These are phyloP conservation scores for Nibea albiflora DNA, from an alignment of 2,113 vertebrate genomes.

Conservation along the genomic window DNA sequence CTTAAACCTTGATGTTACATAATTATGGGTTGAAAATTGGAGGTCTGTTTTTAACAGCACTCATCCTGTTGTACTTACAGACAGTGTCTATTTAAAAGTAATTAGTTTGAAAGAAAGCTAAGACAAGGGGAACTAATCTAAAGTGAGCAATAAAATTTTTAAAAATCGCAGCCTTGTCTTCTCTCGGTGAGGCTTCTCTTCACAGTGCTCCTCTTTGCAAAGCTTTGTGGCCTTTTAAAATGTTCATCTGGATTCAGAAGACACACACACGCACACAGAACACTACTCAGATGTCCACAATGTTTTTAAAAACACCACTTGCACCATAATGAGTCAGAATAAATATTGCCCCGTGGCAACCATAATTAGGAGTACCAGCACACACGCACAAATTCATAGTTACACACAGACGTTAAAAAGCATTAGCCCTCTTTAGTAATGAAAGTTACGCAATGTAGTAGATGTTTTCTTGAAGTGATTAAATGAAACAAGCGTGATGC, in stretches of 20 bases:
- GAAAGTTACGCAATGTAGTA: conserved; percentile 18
- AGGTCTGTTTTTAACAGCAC: background rate
- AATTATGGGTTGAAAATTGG: background rate
- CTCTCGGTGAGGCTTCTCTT: background rate
- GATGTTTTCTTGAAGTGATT: conserved; percentile 53
- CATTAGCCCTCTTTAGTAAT: background rate
- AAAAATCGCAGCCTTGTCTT: conserved; percentile 21
- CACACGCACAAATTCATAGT: conserved; percentile 5
- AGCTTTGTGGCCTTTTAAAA: conserved; percentile 20
- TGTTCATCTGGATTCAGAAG: background rate
- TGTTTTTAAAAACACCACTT: conserved; percentile 21
- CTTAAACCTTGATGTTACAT: conserved; percentile 13
- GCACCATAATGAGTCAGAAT: conserved; percentile 32
- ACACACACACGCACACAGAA: background rate
- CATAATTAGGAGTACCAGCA: conserved; percentile 1
- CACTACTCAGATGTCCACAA: conserved; percentile 3
- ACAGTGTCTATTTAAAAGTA: conserved; percentile 16
- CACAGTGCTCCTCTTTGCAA: background rate
- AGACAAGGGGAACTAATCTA: conserved; percentile 1
- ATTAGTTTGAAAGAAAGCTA: conserved; percentile 6
- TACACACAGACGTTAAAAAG: conserved; percentile 4
- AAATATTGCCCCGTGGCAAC: conserved; percentile 27
- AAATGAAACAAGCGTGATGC: conserved; percentile 38
- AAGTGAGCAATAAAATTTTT: background rate
- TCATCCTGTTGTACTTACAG: conserved; percentile 20